Conservation (phyloP, 2,113 vertebrate genomes). For the Tretioscincus oriximinensis region DNA sequence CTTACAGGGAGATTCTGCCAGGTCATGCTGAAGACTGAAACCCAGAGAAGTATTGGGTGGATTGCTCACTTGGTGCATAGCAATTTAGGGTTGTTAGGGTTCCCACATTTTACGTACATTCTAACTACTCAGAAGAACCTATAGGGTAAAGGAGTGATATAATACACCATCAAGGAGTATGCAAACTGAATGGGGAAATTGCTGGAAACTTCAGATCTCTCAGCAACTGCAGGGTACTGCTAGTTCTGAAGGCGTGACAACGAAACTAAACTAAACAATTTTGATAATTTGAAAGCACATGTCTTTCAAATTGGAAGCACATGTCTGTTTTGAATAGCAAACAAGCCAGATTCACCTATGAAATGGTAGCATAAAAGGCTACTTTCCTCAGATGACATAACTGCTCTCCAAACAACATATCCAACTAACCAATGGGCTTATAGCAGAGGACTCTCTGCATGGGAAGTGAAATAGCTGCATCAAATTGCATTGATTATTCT, state of each 20-base stretch:
- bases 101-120: conserved; percentile 70
- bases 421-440: not conserved
- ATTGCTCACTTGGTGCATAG: conserved; percentile 85
- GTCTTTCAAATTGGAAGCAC: fast-evolving
- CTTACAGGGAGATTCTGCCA: not conserved
- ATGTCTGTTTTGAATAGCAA: not conserved
- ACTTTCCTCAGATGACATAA: conserved; percentile 18
- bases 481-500: not conserved
- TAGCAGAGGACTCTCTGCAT: not conserved
- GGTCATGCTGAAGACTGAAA: not conserved
- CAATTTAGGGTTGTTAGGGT: conserved; percentile 79
- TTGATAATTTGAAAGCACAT: fast-evolving
- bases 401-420: not conserved
- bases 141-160: conserved; percentile 54
- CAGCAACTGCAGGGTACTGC: conserved; percentile 54
- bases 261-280: conserved; percentile 35
- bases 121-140: conserved; percentile 64
- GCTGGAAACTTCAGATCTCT: conserved; percentile 60
- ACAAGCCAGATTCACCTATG: conserved; percentile 38
- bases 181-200: conserved; percentile 62
- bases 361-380: conserved; percentile 44
- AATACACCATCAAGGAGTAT: conserved; percentile 56
- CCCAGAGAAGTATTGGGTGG: not conserved
- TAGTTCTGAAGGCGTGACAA: conserved; percentile 28
- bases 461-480: not conserved